These are phyloP conservation scores for Poecilia wingei DNA, from an alignment of 2,797 vertebrate species.

Conservation along the genomic window DNA sequence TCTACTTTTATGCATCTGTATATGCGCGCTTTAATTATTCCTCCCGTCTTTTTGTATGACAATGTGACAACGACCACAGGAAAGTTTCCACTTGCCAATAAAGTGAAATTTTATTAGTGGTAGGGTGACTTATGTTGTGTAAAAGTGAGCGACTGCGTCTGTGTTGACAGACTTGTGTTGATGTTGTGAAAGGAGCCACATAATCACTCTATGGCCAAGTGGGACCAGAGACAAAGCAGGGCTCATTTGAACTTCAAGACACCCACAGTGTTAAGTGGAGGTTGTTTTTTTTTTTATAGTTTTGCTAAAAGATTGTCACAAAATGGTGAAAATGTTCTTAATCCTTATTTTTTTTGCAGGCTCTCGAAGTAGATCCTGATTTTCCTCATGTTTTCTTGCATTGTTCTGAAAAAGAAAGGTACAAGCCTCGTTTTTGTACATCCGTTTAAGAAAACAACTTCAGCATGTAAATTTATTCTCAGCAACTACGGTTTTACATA, in stretches of 20 bases:
- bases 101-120: conserved; percentile 69
- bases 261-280: conserved; percentile 28
- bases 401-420: conserved; percentile 11
- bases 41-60: conserved; percentile 66
- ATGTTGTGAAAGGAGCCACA: conserved; percentile 63
- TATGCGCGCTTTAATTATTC: conserved; percentile 75
- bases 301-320: conserved; percentile 28
- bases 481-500: background rate
- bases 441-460: background rate
- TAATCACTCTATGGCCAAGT: conserved; percentile 63
- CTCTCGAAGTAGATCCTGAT: conserved; percentile 8
- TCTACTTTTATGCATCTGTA: conserved; percentile 58
- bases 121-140: conserved; percentile 73
- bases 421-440: background rate
- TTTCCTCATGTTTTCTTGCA: conserved; percentile 6
- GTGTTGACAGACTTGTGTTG: conserved; percentile 70
- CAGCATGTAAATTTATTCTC: background rate
- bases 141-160: conserved; percentile 57
- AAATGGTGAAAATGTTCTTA: conserved; percentile 35
- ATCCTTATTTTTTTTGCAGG: conserved; percentile 30
- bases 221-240: conserved; percentile 31
- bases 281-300: conserved; percentile 40
- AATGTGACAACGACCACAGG: conserved; percentile 75
- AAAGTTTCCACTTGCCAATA: conserved; percentile 81
- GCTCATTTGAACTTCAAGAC: conserved; percentile 61